These are phyloP conservation scores for Sebastes vulpes DNA, from an alignment of 2,797 vertebrate genomes.

Conservation along the genomic window DNA sequence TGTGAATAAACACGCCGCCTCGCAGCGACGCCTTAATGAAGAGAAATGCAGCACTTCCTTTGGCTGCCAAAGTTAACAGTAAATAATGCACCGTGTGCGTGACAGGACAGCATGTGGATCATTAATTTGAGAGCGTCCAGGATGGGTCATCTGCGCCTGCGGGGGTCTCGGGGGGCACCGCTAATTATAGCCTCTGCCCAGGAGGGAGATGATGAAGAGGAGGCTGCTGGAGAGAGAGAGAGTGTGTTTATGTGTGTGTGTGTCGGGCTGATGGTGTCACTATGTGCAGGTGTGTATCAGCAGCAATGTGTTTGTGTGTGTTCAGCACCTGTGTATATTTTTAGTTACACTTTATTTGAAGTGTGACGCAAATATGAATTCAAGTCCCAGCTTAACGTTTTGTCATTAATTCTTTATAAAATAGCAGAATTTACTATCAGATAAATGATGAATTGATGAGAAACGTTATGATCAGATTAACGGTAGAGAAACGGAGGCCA, in stretches of 20 bases:
- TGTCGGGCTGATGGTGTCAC: neutral
- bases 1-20: constrained; percentile 30
- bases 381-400: neutral
- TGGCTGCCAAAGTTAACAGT: constrained; percentile 33
- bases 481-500: neutral
- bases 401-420: neutral
- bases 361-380: neutral
- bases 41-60: constrained; percentile 35
- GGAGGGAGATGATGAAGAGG: constrained; percentile 50
- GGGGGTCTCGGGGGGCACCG: constrained; percentile 28
- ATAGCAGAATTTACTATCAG: neutral
- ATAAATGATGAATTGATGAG: neutral
- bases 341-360: neutral
- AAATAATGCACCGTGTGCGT: constrained; percentile 56
- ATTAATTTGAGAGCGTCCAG: constrained; percentile 61
- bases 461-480: neutral
- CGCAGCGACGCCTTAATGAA: constrained; percentile 38
- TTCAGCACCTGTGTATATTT: constrained; percentile 18
- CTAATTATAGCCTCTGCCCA: constrained; percentile 69
- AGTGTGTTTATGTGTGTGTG: neutral
- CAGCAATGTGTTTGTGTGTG: neutral
- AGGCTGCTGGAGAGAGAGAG: constrained; percentile 1
- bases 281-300: constrained; percentile 24
- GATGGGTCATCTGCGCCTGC: constrained; percentile 57
- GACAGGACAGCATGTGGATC: constrained; percentile 62